Evolutionary conservation across 2,113 vertebrate species (phyloP).

Genomic region (Xiphophorus maculatus): DNA sequence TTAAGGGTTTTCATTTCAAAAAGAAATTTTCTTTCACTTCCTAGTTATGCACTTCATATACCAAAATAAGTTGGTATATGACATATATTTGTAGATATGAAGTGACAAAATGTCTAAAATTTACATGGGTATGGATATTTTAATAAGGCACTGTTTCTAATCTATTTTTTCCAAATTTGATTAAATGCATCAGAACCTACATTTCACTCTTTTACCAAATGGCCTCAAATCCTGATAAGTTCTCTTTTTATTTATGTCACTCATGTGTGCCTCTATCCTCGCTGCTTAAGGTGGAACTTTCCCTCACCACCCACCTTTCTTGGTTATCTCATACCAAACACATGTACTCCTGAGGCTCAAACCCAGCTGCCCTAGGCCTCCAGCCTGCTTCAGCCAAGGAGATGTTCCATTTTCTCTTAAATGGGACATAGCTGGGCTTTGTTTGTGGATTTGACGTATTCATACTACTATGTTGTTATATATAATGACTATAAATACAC

Average conservation of each 20-base stretch:
- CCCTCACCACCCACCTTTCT: slow-evolving; percentile 51
- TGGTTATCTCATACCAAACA: slow-evolving; percentile 76
- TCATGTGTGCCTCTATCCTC: slow-evolving; percentile 28
- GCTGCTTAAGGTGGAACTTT: slow-evolving; percentile 50
- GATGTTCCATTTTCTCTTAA: slow-evolving; percentile 21
- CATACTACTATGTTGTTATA: slow-evolving; percentile 12
- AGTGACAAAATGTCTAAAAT: not conserved
- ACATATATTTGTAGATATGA: not conserved
- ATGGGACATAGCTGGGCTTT: slow-evolving; percentile 41
- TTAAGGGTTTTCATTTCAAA: too few species aligned
- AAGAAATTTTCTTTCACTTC: too few species aligned
- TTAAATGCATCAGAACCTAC: not conserved
- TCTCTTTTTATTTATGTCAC: not conserved
- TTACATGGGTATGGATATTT: not conserved
- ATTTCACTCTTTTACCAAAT: slow-evolving; percentile 16
- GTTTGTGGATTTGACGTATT: slow-evolving; percentile 36
- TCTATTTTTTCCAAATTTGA: not conserved
- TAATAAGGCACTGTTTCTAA: not conserved
- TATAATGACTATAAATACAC: slow-evolving; percentile 6
- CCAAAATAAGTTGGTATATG: too few species aligned
- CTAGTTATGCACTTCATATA: too few species aligned
- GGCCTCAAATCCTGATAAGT: not conserved
- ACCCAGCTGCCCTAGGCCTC: slow-evolving; percentile 42
- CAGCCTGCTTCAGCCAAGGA: slow-evolving; percentile 34
- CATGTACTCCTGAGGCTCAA: slow-evolving; percentile 64